Evolutionary conservation across 2,888 invertebrate species (phyloP).

Genomic region (Drosophila buzzatii): DNA sequence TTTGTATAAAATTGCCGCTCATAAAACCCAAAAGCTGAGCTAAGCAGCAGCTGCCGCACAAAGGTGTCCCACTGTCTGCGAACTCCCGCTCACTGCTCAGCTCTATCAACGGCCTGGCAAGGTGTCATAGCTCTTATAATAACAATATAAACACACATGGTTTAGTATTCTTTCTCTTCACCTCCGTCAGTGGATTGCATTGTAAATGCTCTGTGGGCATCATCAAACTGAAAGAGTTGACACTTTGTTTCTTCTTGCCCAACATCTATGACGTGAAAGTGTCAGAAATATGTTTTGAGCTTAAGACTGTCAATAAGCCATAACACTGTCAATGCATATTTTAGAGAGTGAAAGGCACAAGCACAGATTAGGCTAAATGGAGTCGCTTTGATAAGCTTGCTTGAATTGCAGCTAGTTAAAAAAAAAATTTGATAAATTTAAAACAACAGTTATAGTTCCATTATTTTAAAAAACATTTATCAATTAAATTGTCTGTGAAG

Average conservation of each 20-base stretch:
- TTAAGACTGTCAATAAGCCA: conserved; percentile 41
- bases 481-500: not conserved
- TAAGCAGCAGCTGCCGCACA: conserved; percentile 44
- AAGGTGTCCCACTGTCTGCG: conserved; percentile 44
- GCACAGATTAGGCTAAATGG: conserved; percentile 12
- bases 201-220: conserved; percentile 30
- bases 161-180: conserved; percentile 41
- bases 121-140: conserved; percentile 52
- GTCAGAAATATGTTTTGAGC: conserved; percentile 40
- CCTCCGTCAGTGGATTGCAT: conserved; percentile 33
- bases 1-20: conserved; percentile 83
- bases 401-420: not conserved
- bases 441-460: not conserved
- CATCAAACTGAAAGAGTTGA: conserved; percentile 47
- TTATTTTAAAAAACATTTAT: not conserved
- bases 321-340: conserved; percentile 14
- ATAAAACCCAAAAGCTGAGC: conserved; percentile 67
- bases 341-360: conserved; percentile 41
- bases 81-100: not conserved
- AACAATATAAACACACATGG: conserved; percentile 65
- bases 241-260: conserved; percentile 9
- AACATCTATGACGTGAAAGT: conserved; percentile 40
- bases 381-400: conserved; percentile 6
- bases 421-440: too few relatives aligned
- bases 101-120: conserved; percentile 18